phyloP scores from a whole-genome alignment of 1,140 invertebrate species.

The Pseudomyrmex pallidus region DNA sequence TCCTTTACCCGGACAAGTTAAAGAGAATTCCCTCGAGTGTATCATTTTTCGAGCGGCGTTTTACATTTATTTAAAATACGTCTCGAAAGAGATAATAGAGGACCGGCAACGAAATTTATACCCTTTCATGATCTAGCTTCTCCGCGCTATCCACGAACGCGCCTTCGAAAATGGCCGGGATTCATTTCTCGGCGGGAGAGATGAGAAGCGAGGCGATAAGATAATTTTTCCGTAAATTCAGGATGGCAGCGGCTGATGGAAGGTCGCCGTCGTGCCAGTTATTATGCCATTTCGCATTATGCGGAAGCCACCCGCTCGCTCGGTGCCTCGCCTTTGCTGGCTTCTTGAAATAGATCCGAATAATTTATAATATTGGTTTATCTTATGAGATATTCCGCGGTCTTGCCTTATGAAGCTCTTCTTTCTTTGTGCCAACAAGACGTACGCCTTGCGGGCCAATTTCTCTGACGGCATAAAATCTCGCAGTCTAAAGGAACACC shows the following conservation, averaged over 20 bases:
- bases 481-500: not conserved
- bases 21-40: not conserved
- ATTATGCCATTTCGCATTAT: constrained; percentile 64
- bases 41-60: constrained; percentile 11
- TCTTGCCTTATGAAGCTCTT: constrained; percentile 46
- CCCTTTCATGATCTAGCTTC: constrained; percentile 7
- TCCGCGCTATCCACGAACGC: not conserved
- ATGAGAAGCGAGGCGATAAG: constrained; percentile 36
- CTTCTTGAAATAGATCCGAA: constrained; percentile 50
- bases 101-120: constrained; percentile 49
- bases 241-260: constrained; percentile 62
- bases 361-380: constrained; percentile 61
- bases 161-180: constrained; percentile 25
- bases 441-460: constrained; percentile 43
- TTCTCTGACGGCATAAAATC: constrained; percentile 31
- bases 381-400: constrained; percentile 52
- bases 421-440: constrained; percentile 50
- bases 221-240: constrained; percentile 68
- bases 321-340: constrained; percentile 15
- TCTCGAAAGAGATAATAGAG: constrained; percentile 14
- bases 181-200: constrained; percentile 35
- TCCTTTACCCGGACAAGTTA: not conserved
- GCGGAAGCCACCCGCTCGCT: constrained; percentile 15
- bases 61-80: constrained; percentile 42
- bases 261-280: constrained; percentile 61